phyloP scores from a whole-genome alignment of 2,113 vertebrate species.

The Coptodon bakossiorum region DNA sequence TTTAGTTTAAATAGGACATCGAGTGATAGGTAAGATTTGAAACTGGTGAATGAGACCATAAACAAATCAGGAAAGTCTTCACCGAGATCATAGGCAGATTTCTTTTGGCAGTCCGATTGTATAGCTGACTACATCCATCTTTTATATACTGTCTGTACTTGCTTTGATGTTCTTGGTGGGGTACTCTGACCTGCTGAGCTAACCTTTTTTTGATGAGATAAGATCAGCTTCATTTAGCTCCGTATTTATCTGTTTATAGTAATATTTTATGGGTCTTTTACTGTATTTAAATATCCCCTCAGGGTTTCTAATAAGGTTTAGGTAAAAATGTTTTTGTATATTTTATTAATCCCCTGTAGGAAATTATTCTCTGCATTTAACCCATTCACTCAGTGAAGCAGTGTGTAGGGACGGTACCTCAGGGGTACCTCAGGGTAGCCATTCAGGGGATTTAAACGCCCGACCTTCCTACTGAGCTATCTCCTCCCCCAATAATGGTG shows the following conservation, averaged over 20 bases:
- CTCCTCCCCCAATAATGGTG: neutral
- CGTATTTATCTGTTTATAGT: neutral
- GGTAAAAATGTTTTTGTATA: neutral
- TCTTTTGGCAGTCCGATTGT: neutral
- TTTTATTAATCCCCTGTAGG: neutral
- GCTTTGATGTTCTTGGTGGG: neutral
- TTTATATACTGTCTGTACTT: neutral
- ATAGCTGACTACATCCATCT: neutral
- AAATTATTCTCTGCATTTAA: neutral
- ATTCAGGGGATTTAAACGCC: neutral
- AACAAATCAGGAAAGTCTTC: neutral
- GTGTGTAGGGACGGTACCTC: too few relatives aligned
- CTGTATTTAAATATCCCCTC: neutral
- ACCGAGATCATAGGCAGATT: neutral
- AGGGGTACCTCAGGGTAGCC: too few relatives aligned
- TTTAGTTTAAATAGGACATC: neutral
- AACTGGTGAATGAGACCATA: neutral
- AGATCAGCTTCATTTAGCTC: neutral
- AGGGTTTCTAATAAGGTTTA: neutral
- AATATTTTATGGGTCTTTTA: neutral
- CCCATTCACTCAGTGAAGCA: too few relatives aligned
- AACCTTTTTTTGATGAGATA: neutral
- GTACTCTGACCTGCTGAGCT: neutral
- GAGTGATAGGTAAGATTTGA: neutral
- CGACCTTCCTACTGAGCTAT: neutral